Conservation (phyloP, 2,888 invertebrate genomes). For the Osedax frankpressi region DNA sequence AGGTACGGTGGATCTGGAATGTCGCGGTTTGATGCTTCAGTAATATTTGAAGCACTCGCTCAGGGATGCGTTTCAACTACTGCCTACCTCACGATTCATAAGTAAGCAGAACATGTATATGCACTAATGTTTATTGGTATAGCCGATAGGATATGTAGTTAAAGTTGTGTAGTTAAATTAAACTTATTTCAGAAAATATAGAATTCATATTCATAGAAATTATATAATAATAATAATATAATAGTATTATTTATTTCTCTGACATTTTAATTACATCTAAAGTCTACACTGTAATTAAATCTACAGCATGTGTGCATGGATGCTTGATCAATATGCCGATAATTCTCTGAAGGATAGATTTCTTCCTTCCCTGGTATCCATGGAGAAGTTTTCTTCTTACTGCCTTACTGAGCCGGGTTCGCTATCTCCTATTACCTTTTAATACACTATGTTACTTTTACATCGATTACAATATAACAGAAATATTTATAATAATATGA, state of each 20-base stretch:
- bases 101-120: constrained; percentile 44
- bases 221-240: no score
- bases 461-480: no score
- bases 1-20: constrained; percentile 50
- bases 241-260: no score
- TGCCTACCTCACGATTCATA: constrained; percentile 53
- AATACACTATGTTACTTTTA: background rate
- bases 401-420: constrained; percentile 52
- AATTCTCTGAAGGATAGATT: constrained; percentile 45
- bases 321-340: constrained; percentile 52
- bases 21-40: constrained; percentile 49
- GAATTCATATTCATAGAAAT: background rate
- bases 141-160: no score
- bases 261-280: no score
- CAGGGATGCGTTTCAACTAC: constrained; percentile 52
- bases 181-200: background rate
- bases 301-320: constrained; percentile 52
- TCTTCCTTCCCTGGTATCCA: constrained; percentile 48
- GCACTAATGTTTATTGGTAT: no score
- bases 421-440: background rate
- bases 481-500: no score
- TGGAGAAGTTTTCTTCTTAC: constrained; percentile 50
- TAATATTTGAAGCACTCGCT: constrained; percentile 53
- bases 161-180: no score
- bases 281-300: no score